A percentile compares a stretch with the other conserved stretches of the same genome.
phyloP scores from a whole-genome alignment of 1,140 invertebrate species.

The Caenorhabditis tropicalis region DNA sequence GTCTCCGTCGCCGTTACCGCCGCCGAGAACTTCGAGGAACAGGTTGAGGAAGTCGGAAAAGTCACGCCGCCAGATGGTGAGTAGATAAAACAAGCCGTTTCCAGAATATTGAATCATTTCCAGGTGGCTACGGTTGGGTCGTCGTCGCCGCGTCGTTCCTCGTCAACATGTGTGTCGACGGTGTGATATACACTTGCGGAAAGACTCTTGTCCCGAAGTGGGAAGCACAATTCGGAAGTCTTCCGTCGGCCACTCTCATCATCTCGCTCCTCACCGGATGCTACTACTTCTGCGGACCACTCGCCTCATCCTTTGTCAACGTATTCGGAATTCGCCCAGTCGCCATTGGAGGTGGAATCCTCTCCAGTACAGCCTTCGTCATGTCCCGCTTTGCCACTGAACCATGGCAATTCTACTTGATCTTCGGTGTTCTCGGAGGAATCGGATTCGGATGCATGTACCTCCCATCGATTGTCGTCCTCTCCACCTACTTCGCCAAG shows the following conservation, averaged over 20 bases:
- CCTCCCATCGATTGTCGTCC: constrained; percentile 86
- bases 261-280: constrained; percentile 88
- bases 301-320: constrained; percentile 85
- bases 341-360: constrained; percentile 82
- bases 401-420: constrained; percentile 81
- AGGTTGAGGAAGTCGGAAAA: constrained; percentile 13
- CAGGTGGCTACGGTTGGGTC: constrained; percentile 84
- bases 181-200: constrained; percentile 91
- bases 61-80: constrained; percentile 36
- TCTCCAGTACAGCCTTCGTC: constrained; percentile 81
- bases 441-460: constrained; percentile 88
- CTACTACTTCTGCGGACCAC: constrained; percentile 89
- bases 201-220: constrained; percentile 78
- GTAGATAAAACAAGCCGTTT: no score
- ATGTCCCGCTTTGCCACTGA: constrained; percentile 82
- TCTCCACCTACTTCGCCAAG: constrained; percentile 91
- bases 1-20: neutral
- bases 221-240: constrained; percentile 75
- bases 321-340: constrained; percentile 88
- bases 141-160: constrained; percentile 90
- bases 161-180: constrained; percentile 94
- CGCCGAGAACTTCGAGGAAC: constrained; percentile 13
- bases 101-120: no score
- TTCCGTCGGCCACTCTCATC: constrained; percentile 80
- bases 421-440: constrained; percentile 86